Base-by-base conservation (phyloP, 2,888 invertebrate genomes). In the Sussaba pulchella region DNA sequence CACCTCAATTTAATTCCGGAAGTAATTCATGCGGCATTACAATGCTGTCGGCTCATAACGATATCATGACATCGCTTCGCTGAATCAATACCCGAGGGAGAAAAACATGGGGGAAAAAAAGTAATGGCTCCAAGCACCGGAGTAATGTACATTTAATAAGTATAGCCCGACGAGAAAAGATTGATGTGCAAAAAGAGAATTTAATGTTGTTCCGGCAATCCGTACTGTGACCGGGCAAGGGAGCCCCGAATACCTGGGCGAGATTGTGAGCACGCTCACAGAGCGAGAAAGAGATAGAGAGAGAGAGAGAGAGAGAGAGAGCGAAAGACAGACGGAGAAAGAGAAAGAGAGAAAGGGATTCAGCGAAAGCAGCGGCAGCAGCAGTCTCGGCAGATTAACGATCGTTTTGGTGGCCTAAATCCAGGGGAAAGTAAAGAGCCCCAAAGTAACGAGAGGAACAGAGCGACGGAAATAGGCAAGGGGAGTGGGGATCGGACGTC, bases 301-400 rank as follows among this genome's bases (percentile, higher is more conserved):
- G 26, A 17, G 45, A 47, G 31, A 31, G 24, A 47, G 19, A 14
- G 17, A 39, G 41, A 50, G 59, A 41, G 31, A 24, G 9, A 10
- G 45, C 31, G 26, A 17, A 47, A 43, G 12, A 36, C 19, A 31
- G 26, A 12, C 12, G 45, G 19, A 31, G 24, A 47, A n/a, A 14
- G 12, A 39, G 41, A 50, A 50, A 41, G 21, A 24, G n/a, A 10
- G 31, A 45, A 17, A 17, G 36, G 36, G 39, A 39, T 36, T 10
- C 10, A 39, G 3, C 0, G 39, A 59, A 31, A 57, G 43, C 31
- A 45, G 39, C 43, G 50, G 31, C 31, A 31, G 31, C 31, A 31
- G 72, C 39, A 67, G n/a, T 66, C 52, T 54, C 64, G 76, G 63
- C 76, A 82, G 78, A 83, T 83, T 81, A 82, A 83, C 80, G 81